phyloP scores from a whole-genome alignment of 2,888 invertebrate genomes.

The Allygus modestus region DNA sequence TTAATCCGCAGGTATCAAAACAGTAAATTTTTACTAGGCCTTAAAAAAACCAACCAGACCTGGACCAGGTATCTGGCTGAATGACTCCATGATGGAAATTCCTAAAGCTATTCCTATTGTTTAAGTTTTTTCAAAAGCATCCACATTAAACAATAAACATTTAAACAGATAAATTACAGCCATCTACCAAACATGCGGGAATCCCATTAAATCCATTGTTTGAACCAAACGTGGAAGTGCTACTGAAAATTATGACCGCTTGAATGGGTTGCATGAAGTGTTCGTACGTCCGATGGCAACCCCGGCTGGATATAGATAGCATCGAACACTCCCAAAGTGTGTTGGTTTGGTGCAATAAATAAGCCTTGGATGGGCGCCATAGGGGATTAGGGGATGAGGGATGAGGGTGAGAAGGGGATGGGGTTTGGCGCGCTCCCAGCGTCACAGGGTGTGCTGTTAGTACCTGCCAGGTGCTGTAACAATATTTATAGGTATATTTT shows the following conservation, averaged over 20 bases:
- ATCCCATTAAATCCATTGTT: background rate
- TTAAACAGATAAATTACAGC: too few species aligned
- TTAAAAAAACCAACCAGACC: too few species aligned
- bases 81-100: too few species aligned
- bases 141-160: too few species aligned
- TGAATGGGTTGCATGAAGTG: background rate
- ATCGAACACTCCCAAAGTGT: constrained; percentile 54
- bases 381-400: constrained; percentile 42
- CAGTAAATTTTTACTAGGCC: too few species aligned
- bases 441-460: background rate
- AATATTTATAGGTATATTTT: too few species aligned
- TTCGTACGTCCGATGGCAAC: background rate
- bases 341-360: constrained; percentile 12
- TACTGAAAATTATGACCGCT: constrained; percentile 1
- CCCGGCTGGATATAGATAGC: constrained; percentile 42
- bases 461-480: background rate
- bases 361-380: constrained; percentile 33
- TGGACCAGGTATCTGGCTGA: too few species aligned
- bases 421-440: constrained; percentile 19
- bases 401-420: background rate
- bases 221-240: background rate
- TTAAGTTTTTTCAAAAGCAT: too few species aligned
- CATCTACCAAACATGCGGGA: too few species aligned
- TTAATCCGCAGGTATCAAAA: too few species aligned
- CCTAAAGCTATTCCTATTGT: too few species aligned